phyloP scores from a whole-genome alignment of 1,140 invertebrate genomes.

The Solenopsis fugax region DNA sequence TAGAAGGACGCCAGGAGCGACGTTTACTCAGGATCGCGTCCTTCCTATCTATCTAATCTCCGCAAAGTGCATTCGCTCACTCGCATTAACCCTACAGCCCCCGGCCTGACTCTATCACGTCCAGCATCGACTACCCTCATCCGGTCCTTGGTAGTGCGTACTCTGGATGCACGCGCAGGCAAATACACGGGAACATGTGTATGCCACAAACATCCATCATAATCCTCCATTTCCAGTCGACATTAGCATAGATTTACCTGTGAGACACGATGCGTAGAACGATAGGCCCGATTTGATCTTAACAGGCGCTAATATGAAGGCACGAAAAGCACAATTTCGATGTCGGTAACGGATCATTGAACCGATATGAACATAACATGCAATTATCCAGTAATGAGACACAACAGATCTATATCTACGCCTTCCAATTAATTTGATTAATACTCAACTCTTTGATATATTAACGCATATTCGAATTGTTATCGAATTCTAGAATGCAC shows the following conservation, averaged over 20 bases:
- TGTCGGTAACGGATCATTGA: not conserved
- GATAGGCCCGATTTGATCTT: constrained; percentile 29
- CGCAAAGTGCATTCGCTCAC: constrained; percentile 76
- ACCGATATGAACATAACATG: not conserved
- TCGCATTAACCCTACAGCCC: constrained; percentile 66
- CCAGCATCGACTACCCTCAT: constrained; percentile 12
- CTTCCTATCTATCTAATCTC: constrained; percentile 75
- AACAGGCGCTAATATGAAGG: constrained; percentile 11
- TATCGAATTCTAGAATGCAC: not conserved
- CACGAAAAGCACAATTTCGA: not conserved
- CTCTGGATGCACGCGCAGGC: not conserved
- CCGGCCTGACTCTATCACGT: constrained; percentile 39
- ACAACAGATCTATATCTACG: not conserved
- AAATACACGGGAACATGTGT: not conserved
- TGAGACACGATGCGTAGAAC: constrained; percentile 26
- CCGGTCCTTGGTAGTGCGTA: constrained; percentile 43
- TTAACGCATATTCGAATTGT: not conserved
- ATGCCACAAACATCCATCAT: constrained; percentile 31
- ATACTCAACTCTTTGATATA: not conserved
- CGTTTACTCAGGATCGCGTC: constrained; percentile 29
- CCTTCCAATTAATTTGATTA: not conserved
- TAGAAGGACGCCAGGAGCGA: not conserved
- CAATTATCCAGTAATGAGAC: not conserved
- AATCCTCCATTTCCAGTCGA: constrained; percentile 6
- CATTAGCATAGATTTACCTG: constrained; percentile 54